A percentile compares a stretch with the other conserved stretches of the same genome.
phyloP scores from a whole-genome alignment of 2,113 vertebrate genomes.

The Macheiramphus alcinus region DNA sequence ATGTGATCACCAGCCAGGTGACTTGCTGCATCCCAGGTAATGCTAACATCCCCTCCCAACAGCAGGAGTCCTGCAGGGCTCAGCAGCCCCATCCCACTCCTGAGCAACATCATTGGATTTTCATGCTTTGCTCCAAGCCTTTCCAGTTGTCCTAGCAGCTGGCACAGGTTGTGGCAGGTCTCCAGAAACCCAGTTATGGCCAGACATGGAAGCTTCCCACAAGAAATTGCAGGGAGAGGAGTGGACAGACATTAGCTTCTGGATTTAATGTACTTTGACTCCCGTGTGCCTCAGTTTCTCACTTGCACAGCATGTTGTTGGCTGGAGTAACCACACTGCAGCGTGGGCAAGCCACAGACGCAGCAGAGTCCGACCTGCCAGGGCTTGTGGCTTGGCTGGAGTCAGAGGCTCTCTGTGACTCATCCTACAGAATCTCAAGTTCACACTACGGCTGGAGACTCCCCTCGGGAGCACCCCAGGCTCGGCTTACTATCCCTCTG shows the following conservation, averaged over 20 bases:
- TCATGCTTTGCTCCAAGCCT: too few species aligned
- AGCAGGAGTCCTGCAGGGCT: too few species aligned
- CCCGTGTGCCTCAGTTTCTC: neutral
- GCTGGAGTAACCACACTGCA: neutral
- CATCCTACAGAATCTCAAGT: neutral
- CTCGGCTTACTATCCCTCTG: neutral
- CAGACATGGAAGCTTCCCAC: too few species aligned
- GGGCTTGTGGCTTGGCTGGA: constrained; percentile 1
- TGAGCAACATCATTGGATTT: too few species aligned
- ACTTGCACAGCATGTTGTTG: neutral
- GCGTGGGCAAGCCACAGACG: neutral
- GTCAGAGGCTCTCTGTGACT: constrained; percentile 17
- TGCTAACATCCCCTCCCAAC: too few species aligned
- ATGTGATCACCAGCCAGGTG: too few species aligned
- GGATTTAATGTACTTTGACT: neutral
- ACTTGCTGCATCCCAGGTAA: too few species aligned
- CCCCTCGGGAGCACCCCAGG: rapidly evolving
- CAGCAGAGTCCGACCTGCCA: neutral
- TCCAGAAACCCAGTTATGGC: too few species aligned
- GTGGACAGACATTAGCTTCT: neutral
- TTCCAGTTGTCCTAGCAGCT: too few species aligned
- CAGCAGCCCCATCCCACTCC: too few species aligned
- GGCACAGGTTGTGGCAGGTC: too few species aligned
- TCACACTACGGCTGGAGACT: neutral
- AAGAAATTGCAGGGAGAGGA: too few species aligned